Evolutionary conservation across 1,140 invertebrate genomes (phyloP), one percentile per base, ranked within the genome.

Genomic region (Cryptotermes secundus): DNA sequence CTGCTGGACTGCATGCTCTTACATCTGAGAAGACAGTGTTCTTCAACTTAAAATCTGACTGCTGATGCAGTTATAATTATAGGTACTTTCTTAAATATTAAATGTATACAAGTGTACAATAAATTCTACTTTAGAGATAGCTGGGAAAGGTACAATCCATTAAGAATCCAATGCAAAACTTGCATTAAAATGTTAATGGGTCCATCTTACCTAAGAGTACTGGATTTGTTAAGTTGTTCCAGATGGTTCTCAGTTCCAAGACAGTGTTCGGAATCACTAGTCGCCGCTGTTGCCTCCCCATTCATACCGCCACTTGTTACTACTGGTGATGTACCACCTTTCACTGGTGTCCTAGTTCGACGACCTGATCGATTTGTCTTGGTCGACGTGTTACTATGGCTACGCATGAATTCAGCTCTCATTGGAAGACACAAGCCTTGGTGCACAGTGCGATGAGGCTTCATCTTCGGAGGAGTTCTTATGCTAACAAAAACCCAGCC

Each of bases 231-330:
- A 4, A 72, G 59, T 26, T 72, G 26, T 0, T 72, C 59, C n/a
- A 72, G 59, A 9, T 72, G n/a, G 59, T 72, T 72, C n/a, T 72
- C 59, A n/a, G 59, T 7, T 26, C 26, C 26, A 26, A 31, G 59
- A n/a, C 16, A 45, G 26, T 84, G 83, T 45, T 84, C 84, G 36
- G 80, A 84, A 24, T 84, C 84, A 84, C 84, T 84, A 36, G 85
- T 79, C 22, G 81, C 84, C 1, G 36, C 79, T 24, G 34, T 31
- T 35, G 36, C n/a, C 16, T 79, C 42, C 14, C 45, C 42, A 24
- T n/a, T 80, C 19, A 35, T 34, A 9, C 79, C 38, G 31, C 79
- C 83, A 34, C 14, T 6, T 79, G 65, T 45, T 7, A 80, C 83
- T 80, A 31, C 31, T 12, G 34, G 49, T 80, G 38, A 45, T 36